phyloP scores from a whole-genome alignment of 2,888 invertebrate species.

The Scaptomyza reducta region DNA sequence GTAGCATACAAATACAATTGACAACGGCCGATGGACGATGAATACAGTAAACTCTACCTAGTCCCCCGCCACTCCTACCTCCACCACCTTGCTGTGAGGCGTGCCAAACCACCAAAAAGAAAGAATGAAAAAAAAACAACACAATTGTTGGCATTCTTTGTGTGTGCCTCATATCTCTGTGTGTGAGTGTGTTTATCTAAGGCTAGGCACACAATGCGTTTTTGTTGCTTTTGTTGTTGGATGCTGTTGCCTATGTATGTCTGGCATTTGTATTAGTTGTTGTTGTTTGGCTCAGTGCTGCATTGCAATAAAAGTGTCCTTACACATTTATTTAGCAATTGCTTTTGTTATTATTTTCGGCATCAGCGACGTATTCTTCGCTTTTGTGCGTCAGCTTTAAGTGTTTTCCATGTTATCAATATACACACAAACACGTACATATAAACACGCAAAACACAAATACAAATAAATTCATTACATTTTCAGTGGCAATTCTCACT shows the following conservation, averaged over 20 bases:
- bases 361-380: slow-evolving; percentile 55
- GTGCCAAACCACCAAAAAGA: slow-evolving; percentile 48
- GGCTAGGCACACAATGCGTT: slow-evolving; percentile 64
- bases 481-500: slow-evolving; percentile 19
- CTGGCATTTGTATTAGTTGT: slow-evolving; percentile 54
- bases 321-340: slow-evolving; percentile 81
- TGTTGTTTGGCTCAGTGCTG: slow-evolving; percentile 38
- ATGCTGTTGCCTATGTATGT: slow-evolving; percentile 67
- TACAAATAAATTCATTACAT: slow-evolving; percentile 61
- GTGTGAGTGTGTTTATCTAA: slow-evolving; percentile 55
- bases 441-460: slow-evolving; percentile 12
- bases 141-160: slow-evolving; percentile 44
- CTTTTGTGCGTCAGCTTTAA: slow-evolving; percentile 64
- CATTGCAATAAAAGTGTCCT: slow-evolving; percentile 79
- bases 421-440: slow-evolving; percentile 8
- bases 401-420: slow-evolving; percentile 50
- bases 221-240: slow-evolving; percentile 55
- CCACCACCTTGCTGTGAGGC: slow-evolving; percentile 17
- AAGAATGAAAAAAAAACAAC: slow-evolving; percentile 7
- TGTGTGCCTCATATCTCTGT: slow-evolving; percentile 17
- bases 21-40: slow-evolving; percentile 46
- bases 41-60: slow-evolving; percentile 16
- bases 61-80: not conserved
- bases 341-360: slow-evolving; percentile 76
- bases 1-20: slow-evolving; percentile 70